phyloP scores from a whole-genome alignment of 2,113 vertebrate species.

The Bostrychus sinensis region DNA sequence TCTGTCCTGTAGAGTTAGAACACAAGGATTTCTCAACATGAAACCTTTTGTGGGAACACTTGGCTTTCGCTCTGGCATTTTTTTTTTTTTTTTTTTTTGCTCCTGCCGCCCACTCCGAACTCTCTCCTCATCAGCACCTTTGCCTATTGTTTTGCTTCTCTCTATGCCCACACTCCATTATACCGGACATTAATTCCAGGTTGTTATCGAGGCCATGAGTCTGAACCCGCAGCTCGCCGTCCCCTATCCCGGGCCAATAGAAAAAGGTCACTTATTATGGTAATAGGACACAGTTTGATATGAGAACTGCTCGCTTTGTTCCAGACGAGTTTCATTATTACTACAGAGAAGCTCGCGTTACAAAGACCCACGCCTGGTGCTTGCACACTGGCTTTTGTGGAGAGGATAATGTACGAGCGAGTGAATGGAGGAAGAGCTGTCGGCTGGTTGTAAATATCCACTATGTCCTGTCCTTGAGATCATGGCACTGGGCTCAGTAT shows the following conservation, averaged over 20 bases:
- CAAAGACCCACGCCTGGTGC: constrained; percentile 45
- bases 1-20: constrained; percentile 60
- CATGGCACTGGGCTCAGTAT: not conserved
- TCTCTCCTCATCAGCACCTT: constrained; percentile 16
- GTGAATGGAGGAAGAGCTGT: constrained; percentile 32
- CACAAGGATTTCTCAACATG: constrained; percentile 67
- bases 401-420: constrained; percentile 42
- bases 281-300: constrained; percentile 66
- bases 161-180: constrained; percentile 38
- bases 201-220: constrained; percentile 49
- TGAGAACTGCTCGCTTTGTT: constrained; percentile 59
- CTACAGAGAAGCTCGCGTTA: constrained; percentile 58
- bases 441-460: constrained; percentile 41
- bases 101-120: constrained; percentile 20
- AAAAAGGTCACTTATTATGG: constrained; percentile 65
- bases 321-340: constrained; percentile 63
- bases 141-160: constrained; percentile 23
- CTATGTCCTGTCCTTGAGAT: constrained; percentile 47
- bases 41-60: constrained; percentile 70
- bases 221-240: constrained; percentile 23
- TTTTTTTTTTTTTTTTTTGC: constrained; percentile 33
- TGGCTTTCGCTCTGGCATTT: constrained; percentile 27
- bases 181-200: constrained; percentile 51
- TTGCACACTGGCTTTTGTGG: constrained; percentile 38
- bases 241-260: constrained; percentile 50